A percentile compares a stretch with the other conserved stretches of the same genome.
phyloP scores from a whole-genome alignment of 2,113 vertebrate genomes.

The Gavialis gangeticus region DNA sequence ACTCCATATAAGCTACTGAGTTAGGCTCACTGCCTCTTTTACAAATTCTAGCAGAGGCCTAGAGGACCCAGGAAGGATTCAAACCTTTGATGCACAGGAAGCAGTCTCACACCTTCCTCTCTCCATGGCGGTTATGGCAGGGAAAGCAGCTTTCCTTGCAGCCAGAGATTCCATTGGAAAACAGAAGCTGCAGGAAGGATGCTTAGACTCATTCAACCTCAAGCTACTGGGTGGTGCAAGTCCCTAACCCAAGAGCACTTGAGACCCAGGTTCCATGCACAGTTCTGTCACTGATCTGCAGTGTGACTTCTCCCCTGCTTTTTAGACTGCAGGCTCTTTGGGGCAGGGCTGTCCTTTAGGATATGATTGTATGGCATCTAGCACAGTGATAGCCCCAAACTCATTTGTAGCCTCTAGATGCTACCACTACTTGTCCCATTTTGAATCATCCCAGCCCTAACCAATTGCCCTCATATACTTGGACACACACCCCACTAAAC shows the following conservation, averaged over 20 bases:
- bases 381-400: background rate
- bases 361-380: background rate
- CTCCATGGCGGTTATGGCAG: background rate
- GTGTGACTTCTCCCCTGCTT: background rate
- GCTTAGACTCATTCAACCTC: background rate
- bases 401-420: background rate
- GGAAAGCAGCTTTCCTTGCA: background rate
- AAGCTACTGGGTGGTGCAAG: too few relatives aligned
- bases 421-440: background rate
- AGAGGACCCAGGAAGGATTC: background rate
- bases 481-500: background rate
- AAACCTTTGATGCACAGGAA: background rate
- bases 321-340: background rate
- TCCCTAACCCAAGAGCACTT: background rate
- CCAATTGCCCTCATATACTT: background rate
- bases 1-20: accelerated
- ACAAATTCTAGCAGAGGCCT: background rate
- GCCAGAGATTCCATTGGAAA: background rate
- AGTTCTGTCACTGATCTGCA: background rate
- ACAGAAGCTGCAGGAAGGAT: background rate
- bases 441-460: background rate
- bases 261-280: background rate
- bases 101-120: background rate
- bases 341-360: background rate
- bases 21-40: background rate